phyloP scores from a whole-genome alignment of 1,140 invertebrate species.

The Rhyzopertha dominica region DNA sequence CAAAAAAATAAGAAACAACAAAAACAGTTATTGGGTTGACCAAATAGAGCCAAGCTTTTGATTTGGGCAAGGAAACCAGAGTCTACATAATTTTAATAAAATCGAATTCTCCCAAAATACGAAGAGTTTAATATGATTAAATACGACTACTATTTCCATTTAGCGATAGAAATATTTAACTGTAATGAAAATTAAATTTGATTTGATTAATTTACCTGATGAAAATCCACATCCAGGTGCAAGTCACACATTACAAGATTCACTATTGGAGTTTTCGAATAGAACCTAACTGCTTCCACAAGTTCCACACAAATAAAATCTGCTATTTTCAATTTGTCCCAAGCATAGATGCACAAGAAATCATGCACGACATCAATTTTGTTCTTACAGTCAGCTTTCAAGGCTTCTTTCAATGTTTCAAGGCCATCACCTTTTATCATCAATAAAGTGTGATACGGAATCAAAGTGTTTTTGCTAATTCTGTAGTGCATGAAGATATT shows the following conservation, averaged over 20 bases:
- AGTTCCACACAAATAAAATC: slow-evolving; percentile 54
- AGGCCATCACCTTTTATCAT: slow-evolving; percentile 48
- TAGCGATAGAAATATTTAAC: too few species aligned
- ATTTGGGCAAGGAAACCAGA: too few species aligned
- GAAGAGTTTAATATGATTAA: too few species aligned
- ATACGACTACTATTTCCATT: too few species aligned
- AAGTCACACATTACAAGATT: slow-evolving; percentile 55
- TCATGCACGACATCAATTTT: slow-evolving; percentile 56
- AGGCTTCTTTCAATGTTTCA: slow-evolving; percentile 50
- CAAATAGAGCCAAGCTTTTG: too few species aligned
- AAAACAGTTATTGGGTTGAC: too few species aligned
- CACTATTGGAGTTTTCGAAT: slow-evolving; percentile 48
- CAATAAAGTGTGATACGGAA: slow-evolving; percentile 52
- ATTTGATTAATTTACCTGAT: too few species aligned
- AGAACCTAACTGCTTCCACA: slow-evolving; percentile 48
- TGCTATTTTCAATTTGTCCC: slow-evolving; percentile 48
- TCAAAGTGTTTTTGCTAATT: slow-evolving; percentile 51
- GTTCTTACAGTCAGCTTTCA: slow-evolving; percentile 50
- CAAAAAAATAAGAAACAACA: too few species aligned
- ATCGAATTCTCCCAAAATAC: too few species aligned
- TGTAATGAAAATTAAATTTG: too few species aligned
- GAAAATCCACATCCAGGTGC: slow-evolving; percentile 50
- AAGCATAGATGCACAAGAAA: slow-evolving; percentile 34
- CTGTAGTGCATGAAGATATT: slow-evolving; percentile 53
- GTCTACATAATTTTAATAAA: too few species aligned